phyloP scores from a whole-genome alignment of 2,888 invertebrate species.

The Chrysina gloriosa region DNA sequence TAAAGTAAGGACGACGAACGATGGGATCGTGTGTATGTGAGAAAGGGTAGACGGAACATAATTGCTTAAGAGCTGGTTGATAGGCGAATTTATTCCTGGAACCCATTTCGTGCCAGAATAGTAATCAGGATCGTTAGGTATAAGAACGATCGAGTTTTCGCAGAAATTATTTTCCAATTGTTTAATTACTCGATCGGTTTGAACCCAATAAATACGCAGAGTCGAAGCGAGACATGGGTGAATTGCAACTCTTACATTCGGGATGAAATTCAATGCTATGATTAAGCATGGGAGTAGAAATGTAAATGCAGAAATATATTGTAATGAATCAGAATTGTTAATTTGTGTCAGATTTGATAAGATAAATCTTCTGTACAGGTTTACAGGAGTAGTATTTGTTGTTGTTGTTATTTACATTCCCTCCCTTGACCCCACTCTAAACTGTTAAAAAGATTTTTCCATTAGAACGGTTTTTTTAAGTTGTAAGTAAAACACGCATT shows the following conservation, averaged over 20 bases:
- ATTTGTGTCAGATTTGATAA: no score
- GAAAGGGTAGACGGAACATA: background rate
- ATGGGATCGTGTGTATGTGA: no score
- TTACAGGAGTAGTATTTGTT: no score
- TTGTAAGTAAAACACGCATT: no score
- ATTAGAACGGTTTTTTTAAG: no score
- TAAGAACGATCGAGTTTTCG: slow-evolving; percentile 12
- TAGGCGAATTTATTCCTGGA: slow-evolving; percentile 11
- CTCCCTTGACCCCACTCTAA: no score
- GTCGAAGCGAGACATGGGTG: background rate
- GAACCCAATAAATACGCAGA: background rate
- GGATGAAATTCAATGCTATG: slow-evolving; percentile 16
- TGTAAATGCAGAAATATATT: background rate
- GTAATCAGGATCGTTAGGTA: slow-evolving; percentile 8
- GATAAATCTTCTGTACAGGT: no score
- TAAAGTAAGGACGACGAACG: background rate
- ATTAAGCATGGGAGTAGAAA: background rate
- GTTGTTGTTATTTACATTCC: no score
- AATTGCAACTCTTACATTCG: background rate
- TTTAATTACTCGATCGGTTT: slow-evolving; percentile 14
- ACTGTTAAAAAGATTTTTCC: no score
- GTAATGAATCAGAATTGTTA: slow-evolving; percentile 5
- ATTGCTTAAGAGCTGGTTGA: slow-evolving; percentile 2
- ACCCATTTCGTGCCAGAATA: slow-evolving; percentile 5
- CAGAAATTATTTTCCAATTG: slow-evolving; percentile 25